These are phyloP conservation scores for Tragulus kanchil DNA, from an alignment of 2,113 vertebrate species.

Conservation along the genomic window DNA sequence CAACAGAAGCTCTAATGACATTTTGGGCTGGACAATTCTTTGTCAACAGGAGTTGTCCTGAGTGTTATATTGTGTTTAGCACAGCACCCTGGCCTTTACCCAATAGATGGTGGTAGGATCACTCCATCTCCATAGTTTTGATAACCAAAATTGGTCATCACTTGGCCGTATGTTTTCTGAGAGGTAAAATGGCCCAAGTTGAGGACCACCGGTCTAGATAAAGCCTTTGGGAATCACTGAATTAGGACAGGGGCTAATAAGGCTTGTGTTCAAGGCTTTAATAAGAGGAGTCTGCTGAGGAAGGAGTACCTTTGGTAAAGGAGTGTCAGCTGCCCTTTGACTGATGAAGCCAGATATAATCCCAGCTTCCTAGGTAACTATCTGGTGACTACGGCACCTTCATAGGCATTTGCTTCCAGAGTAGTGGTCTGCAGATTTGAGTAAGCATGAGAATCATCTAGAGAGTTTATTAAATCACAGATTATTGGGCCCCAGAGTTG, in stretches of 20 bases:
- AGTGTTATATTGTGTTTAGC: not conserved
- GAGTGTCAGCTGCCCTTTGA: not conserved
- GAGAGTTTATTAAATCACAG: not conserved
- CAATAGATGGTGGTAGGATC: not conserved
- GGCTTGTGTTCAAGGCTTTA: not conserved
- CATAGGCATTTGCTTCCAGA: not conserved
- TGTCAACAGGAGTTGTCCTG: not conserved
- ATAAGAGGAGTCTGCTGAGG: not conserved
- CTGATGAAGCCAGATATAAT: not conserved
- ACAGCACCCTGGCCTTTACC: not conserved
- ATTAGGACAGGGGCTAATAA: not conserved
- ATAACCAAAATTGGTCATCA: not conserved
- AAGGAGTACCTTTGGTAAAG: not conserved
- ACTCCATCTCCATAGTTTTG: not conserved
- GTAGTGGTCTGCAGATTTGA: not conserved
- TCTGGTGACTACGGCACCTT: not conserved
- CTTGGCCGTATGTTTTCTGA: not conserved
- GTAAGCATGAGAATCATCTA: not conserved
- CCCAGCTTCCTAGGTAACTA: not conserved
- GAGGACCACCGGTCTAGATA: not conserved
- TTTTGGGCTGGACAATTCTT: not conserved
- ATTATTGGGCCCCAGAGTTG: not conserved
- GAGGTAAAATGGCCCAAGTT: not conserved
- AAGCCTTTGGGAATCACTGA: not conserved
- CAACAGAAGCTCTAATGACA: not conserved